phyloP scores from a whole-genome alignment of 1,140 invertebrate species.

The Leptinotarsa undecemlineata region DNA sequence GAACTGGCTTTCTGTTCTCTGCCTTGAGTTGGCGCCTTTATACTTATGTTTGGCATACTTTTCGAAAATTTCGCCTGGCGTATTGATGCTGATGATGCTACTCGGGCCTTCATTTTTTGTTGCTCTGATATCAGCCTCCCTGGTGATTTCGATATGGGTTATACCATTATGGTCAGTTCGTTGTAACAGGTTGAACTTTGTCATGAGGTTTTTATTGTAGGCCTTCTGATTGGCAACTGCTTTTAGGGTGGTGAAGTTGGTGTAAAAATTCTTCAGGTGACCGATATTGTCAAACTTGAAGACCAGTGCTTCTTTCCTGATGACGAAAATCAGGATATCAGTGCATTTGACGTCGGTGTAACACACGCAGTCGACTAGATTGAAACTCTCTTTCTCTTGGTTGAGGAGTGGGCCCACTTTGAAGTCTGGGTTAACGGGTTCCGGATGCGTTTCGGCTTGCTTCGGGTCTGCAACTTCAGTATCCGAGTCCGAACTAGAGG shows the following conservation, averaged over 20 bases:
- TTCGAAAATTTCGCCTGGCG: constrained; percentile 43
- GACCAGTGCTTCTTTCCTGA: constrained; percentile 52
- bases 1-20: constrained; percentile 38
- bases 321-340: constrained; percentile 53
- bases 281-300: constrained; percentile 52
- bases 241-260: constrained; percentile 53
- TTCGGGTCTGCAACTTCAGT: constrained; percentile 40
- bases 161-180: constrained; percentile 55
- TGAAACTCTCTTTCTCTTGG: constrained; percentile 42
- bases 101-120: constrained; percentile 33
- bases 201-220: constrained; percentile 39
- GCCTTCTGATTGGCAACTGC: constrained; percentile 50
- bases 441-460: constrained; percentile 9
- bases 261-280: constrained; percentile 48
- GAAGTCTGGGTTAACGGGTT: background rate
- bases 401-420: constrained; percentile 7
- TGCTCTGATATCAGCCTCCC: constrained; percentile 37
- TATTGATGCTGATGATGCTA: constrained; percentile 50
- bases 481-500: constrained; percentile 51
- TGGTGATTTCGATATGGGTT: constrained; percentile 54
- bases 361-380: constrained; percentile 55
- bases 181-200: constrained; percentile 54
- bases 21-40: constrained; percentile 36
- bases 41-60: constrained; percentile 15
- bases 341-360: constrained; percentile 53